Evolutionary conservation across 1,140 invertebrate genomes (phyloP).

Genomic region (Ruditapes philippinarum): DNA sequence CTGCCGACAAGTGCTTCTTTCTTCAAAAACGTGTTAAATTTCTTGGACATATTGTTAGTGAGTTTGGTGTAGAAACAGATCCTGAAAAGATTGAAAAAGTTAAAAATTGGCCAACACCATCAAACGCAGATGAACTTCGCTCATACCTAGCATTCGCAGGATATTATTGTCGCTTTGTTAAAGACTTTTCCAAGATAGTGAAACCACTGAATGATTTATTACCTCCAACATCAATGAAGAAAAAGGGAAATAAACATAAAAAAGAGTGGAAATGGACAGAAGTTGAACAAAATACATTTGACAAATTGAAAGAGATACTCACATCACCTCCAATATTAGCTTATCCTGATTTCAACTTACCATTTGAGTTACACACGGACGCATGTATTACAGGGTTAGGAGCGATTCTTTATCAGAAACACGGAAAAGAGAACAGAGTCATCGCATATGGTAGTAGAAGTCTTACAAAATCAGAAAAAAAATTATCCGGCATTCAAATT

Average conservation of each 20-base stretch:
- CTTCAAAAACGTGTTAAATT: neutral
- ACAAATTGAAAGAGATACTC: slow-evolving; percentile 11
- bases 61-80: slow-evolving; percentile 2
- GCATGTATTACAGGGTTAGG: neutral
- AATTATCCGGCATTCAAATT: slow-evolving; percentile 31
- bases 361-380: slow-evolving; percentile 37
- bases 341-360: slow-evolving; percentile 25
- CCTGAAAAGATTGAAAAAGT: slow-evolving; percentile 17
- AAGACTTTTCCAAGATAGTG: neutral
- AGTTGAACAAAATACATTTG: slow-evolving; percentile 11
- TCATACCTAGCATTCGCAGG: slow-evolving; percentile 4
- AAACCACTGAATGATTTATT: neutral
- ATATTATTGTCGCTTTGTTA: neutral
- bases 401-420: slow-evolving; percentile 22
- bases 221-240: neutral
- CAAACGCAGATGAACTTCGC: neutral
- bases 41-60: slow-evolving; percentile 10
- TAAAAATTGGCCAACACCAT: slow-evolving; percentile 15
- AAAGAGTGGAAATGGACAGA: slow-evolving; percentile 9
- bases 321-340: slow-evolving; percentile 14
- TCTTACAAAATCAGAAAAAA: neutral
- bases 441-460: slow-evolving; percentile 29
- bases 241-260: neutral
- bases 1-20: slow-evolving; percentile 20
- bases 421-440: neutral